A percentile compares a stretch with the other conserved stretches of the same genome.
phyloP scores from a whole-genome alignment of 2,113 vertebrate genomes.

The Oryzias melastigma region DNA sequence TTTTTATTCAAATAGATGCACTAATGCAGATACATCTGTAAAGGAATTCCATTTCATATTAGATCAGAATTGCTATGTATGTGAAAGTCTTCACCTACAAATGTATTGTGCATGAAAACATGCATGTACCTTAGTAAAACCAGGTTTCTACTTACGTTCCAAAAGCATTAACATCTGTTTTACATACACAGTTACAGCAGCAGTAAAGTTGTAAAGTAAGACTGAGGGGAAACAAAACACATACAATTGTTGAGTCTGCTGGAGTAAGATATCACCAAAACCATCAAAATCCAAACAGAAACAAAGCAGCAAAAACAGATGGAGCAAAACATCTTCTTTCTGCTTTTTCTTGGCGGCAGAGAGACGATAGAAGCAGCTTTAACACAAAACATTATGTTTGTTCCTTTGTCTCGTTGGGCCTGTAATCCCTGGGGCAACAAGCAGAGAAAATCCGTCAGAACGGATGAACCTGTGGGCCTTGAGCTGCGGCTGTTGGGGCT shows the following conservation, averaged over 20 bases:
- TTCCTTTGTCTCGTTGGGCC: slow-evolving; percentile 60
- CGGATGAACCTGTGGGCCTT: slow-evolving; percentile 57
- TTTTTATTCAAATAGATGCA: not conserved
- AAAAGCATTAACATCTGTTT: no score
- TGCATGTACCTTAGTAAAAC: no score
- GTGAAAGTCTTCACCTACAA: no score
- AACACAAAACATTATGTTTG: slow-evolving; percentile 71
- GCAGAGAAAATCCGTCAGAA: slow-evolving; percentile 71
- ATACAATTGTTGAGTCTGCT: not conserved
- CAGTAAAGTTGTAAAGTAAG: not conserved
- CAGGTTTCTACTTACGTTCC: no score
- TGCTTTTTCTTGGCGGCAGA: slow-evolving; percentile 6
- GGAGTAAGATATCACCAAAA: slow-evolving; percentile 8
- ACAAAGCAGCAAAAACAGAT: slow-evolving; percentile 33
- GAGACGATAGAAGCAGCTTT: slow-evolving; percentile 53
- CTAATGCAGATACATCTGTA: not conserved
- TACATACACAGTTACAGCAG: no score
- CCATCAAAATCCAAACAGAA: slow-evolving; percentile 13
- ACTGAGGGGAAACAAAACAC: slow-evolving; percentile 3
- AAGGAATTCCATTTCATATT: no score
- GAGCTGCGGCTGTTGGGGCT: slow-evolving; percentile 38
- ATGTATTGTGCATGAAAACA: no score
- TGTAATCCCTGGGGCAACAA: slow-evolving; percentile 69
- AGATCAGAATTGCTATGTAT: no score
- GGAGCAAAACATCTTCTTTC: not conserved